Percentiles rank a stretch among this genome's conserved stretches.
Conservation (phyloP, 2,113 vertebrate genomes). For the Heterotilapia buettikoferi region DNA sequence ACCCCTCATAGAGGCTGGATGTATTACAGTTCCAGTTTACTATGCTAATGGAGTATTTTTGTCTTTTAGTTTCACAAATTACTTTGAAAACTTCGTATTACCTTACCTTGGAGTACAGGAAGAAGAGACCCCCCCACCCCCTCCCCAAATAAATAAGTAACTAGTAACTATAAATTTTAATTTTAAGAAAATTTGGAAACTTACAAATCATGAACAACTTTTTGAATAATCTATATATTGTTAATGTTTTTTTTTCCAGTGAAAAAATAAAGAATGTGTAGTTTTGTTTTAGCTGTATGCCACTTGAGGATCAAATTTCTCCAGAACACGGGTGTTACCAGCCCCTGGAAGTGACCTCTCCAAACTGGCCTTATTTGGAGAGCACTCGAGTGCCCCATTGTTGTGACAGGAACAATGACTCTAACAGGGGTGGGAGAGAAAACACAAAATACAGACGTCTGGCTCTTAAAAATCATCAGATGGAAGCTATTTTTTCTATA, state of each 20-base stretch:
- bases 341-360: slow-evolving; percentile 43
- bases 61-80: not conserved
- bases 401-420: slow-evolving; percentile 68
- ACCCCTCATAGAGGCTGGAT: not conserved
- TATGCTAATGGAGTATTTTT: not conserved
- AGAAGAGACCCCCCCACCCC: not conserved
- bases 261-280: not conserved
- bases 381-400: slow-evolving; percentile 44
- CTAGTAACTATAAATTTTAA: not conserved
- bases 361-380: slow-evolving; percentile 58
- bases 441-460: slow-evolving; percentile 47
- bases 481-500: slow-evolving; percentile 33
- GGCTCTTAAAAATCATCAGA: slow-evolving; percentile 39
- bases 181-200: not conserved
- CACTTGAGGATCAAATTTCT: slow-evolving; percentile 31
- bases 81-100: not conserved
- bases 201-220: not conserved
- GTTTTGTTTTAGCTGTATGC: not conserved
- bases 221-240: not conserved
- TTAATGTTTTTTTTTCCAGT: rapidly evolving
- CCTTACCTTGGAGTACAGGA: not conserved
- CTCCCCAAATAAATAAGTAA: not conserved
- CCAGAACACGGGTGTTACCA: slow-evolving; percentile 14
- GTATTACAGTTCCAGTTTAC: not conserved
- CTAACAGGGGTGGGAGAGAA: slow-evolving; percentile 50